Evolutionary conservation across 1,140 invertebrate species (phyloP).

Genomic region (Zaprionus capensis): DNA sequence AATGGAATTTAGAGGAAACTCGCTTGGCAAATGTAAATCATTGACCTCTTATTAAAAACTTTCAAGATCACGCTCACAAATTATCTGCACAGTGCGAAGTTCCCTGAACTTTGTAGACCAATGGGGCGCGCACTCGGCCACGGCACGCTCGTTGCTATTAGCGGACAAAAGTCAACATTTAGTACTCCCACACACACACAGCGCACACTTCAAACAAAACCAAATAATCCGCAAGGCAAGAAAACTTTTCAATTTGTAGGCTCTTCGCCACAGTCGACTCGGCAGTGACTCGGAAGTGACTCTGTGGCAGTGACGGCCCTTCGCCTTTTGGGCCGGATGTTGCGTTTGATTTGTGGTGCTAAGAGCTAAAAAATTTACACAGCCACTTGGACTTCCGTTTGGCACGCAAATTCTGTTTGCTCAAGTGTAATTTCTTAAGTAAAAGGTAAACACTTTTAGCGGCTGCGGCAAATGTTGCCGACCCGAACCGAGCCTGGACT

Average conservation of each 20-base stretch:
- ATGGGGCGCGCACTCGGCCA: conserved; percentile 41
- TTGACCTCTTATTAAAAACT: conserved; percentile 82
- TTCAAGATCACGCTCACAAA: conserved; percentile 63
- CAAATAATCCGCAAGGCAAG: conserved; percentile 51
- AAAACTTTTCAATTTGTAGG: conserved; percentile 80
- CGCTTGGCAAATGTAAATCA: conserved; percentile 71
- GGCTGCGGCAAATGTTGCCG: conserved; percentile 22
- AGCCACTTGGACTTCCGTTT: conserved; percentile 71
- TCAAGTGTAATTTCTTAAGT: conserved; percentile 83
- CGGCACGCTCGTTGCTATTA: conserved; percentile 68
- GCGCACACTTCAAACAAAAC: conserved; percentile 57
- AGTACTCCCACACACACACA: conserved; percentile 33
- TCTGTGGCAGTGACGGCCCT: background rate
- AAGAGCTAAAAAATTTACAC: conserved; percentile 60
- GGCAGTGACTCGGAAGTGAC: background rate
- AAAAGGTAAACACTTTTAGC: conserved; percentile 83
- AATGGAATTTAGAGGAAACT: conserved; percentile 41
- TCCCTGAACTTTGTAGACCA: conserved; percentile 61
- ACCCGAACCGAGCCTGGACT: conserved; percentile 32
- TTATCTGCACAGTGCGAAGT: conserved; percentile 71
- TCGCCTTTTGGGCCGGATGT: conserved; percentile 35
- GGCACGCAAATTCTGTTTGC: conserved; percentile 79
- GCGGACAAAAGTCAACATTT: conserved; percentile 78
- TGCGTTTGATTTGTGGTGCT: conserved; percentile 62
- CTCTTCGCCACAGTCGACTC: conserved; percentile 22